A percentile compares a stretch with the other conserved stretches of the same genome.
Evolutionary conservation across 2,797 vertebrate species (phyloP).

Genomic region (Arrhamphus sclerolepis): DNA sequence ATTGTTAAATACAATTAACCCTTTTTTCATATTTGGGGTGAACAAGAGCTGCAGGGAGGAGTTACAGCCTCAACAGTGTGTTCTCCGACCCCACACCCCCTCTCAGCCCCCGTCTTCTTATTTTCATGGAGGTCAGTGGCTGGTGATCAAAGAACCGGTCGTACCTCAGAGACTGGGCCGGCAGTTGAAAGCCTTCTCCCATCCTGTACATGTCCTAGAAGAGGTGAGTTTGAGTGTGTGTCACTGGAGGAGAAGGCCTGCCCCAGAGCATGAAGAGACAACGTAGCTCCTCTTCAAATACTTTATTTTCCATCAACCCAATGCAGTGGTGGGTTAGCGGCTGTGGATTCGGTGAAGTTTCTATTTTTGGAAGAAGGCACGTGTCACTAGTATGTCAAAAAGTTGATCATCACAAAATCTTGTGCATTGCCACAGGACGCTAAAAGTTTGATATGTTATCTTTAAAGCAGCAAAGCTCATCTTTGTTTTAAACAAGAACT

Average conservation of each 20-base stretch:
- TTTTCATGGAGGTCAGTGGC: constrained; percentile 58
- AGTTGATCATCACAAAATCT: too few species aligned
- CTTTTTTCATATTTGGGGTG: constrained; percentile 73
- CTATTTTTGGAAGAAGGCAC: too few species aligned
- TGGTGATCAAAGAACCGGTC: constrained; percentile 67
- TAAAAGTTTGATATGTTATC: too few species aligned
- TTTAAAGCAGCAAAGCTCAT: too few species aligned
- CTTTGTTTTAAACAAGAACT: too few species aligned
- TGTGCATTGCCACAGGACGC: too few species aligned
- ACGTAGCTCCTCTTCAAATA: too few species aligned
- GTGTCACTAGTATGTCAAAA: too few species aligned
- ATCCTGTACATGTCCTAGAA: constrained; percentile 17
- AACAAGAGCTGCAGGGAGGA: constrained; percentile 55
- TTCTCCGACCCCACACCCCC: constrained; percentile 23
- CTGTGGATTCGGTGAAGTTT: too few species aligned
- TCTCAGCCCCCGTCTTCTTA: constrained; percentile 31
- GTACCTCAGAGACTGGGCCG: constrained; percentile 59
- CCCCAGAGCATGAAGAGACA: background rate
- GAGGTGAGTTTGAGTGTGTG: constrained; percentile 54
- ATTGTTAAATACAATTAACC: constrained; percentile 85
- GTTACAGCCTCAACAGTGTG: constrained; percentile 34
- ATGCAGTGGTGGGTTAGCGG: too few species aligned
- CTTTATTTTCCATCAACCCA: too few species aligned
- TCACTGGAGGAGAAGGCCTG: constrained; percentile 72
- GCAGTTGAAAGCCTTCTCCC: constrained; percentile 32